Percentiles rank a stretch among this genome's conserved stretches.
Evolutionary conservation across 2,113 vertebrate genomes (phyloP).

Genomic region (Zosterops borbonicus): DNA sequence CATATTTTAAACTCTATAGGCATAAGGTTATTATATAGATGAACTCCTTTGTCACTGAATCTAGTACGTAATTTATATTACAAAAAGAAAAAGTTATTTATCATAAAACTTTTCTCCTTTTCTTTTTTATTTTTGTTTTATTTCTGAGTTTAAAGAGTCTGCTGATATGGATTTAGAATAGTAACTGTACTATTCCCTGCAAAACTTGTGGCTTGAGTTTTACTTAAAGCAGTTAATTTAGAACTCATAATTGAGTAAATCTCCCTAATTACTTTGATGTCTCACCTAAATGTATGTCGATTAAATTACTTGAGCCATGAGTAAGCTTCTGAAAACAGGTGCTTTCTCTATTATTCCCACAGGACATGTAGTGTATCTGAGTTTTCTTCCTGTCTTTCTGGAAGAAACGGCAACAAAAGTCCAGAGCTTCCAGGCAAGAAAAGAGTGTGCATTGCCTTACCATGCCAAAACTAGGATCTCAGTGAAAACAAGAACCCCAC

Average conservation of each 20-base stretch:
- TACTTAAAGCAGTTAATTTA: background rate
- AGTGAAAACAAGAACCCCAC: background rate
- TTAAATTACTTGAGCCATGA: background rate
- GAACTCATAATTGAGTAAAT: background rate
- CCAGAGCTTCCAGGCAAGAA: background rate
- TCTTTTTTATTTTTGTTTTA: background rate
- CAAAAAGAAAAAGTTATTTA: background rate
- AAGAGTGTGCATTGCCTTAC: no score
- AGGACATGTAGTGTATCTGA: background rate
- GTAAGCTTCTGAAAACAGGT: background rate
- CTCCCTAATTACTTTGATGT: background rate
- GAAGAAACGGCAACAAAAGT: background rate
- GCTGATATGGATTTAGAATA: background rate
- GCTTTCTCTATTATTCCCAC: background rate
- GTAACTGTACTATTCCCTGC: background rate
- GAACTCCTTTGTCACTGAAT: background rate
- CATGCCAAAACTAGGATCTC: background rate
- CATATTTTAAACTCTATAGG: background rate
- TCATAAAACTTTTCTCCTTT: background rate
- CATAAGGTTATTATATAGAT: background rate
- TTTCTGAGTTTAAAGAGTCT: background rate
- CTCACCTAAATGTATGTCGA: rapidly evolving
- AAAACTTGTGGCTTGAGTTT: background rate
- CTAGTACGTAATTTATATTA: background rate
- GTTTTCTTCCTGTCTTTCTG: background rate